Percentiles rank a stretch among this genome's conserved stretches.
phyloP scores from a whole-genome alignment of 2,888 invertebrate species.

The Euzophera pinguis region DNA sequence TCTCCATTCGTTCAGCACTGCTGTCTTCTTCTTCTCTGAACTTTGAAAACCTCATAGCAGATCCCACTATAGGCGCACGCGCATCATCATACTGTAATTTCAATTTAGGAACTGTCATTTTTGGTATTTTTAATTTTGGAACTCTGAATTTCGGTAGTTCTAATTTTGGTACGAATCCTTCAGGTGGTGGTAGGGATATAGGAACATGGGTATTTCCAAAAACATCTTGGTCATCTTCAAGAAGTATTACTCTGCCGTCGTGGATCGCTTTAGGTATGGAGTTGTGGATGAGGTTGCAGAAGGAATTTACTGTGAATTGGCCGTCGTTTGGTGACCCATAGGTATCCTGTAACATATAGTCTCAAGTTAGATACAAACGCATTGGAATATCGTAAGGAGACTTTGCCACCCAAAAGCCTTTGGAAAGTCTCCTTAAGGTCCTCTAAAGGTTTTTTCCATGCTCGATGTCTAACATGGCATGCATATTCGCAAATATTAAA shows the following conservation, averaged over 20 bases:
- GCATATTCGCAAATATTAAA: no score
- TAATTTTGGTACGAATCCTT: slow-evolving; percentile 45
- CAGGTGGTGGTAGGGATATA: slow-evolving; percentile 50
- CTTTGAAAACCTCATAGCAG: slow-evolving; percentile 37
- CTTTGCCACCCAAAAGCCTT: no score
- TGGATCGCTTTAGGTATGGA: slow-evolving; percentile 59
- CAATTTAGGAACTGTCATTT: slow-evolving; percentile 42
- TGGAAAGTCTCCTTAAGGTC: no score
- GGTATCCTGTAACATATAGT: slow-evolving; percentile 7
- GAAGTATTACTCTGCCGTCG: slow-evolving; percentile 54
- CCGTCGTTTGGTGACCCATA: slow-evolving; percentile 13
- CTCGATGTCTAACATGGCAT: no score
- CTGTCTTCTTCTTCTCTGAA: slow-evolving; percentile 45
- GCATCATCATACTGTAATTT: slow-evolving; percentile 21
- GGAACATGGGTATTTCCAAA: slow-evolving; percentile 48
- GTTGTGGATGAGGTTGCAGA: slow-evolving; percentile 59
- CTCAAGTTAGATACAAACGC: no score
- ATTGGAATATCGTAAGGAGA: no score
- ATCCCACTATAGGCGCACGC: slow-evolving; percentile 47
- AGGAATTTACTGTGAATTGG: slow-evolving; percentile 45
- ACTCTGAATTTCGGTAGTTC: slow-evolving; percentile 40
- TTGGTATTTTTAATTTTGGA: slow-evolving; percentile 49
- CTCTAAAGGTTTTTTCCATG: no score
- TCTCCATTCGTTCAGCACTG: slow-evolving; percentile 64
- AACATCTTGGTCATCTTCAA: slow-evolving; percentile 50